phyloP scores from a whole-genome alignment of 2,797 vertebrate genomes.

The Oreortyx pictus region DNA sequence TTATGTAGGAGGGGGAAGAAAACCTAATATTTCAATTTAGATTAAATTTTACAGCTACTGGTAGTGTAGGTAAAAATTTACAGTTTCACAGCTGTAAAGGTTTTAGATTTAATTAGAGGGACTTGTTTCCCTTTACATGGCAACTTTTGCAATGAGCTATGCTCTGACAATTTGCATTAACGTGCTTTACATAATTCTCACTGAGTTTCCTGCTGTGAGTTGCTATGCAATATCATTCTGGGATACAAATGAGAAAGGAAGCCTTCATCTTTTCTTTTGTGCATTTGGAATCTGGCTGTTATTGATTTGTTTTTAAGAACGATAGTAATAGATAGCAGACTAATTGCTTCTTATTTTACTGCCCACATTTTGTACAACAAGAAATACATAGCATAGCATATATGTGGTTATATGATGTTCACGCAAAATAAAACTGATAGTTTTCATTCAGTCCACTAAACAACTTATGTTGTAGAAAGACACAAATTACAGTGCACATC shows the following conservation, averaged over 20 bases:
- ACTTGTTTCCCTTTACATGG: slow-evolving; percentile 66
- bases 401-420: too few relatives aligned
- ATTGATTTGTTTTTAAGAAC: slow-evolving; percentile 26
- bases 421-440: too few relatives aligned
- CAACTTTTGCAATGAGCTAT: slow-evolving; percentile 63
- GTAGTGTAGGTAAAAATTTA: slow-evolving; percentile 74
- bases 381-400: neutral
- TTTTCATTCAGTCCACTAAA: too few relatives aligned
- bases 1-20: slow-evolving; percentile 26
- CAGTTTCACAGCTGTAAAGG: slow-evolving; percentile 73
- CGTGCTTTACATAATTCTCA: slow-evolving; percentile 69
- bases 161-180: slow-evolving; percentile 70
- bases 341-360: neutral
- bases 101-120: slow-evolving; percentile 80
- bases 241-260: slow-evolving; percentile 37
- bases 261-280: neutral
- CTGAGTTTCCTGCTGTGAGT: slow-evolving; percentile 56
- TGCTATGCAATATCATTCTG: slow-evolving; percentile 50
- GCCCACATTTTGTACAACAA: neutral
- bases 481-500: too few relatives aligned
- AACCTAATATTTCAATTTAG: slow-evolving; percentile 73
- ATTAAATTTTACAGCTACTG: slow-evolving; percentile 70
- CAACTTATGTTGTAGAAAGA: too few relatives aligned
- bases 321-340: neutral
- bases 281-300: slow-evolving; percentile 13